phyloP scores from a whole-genome alignment of 2,113 vertebrate species.

The Sturnus vulgaris region DNA sequence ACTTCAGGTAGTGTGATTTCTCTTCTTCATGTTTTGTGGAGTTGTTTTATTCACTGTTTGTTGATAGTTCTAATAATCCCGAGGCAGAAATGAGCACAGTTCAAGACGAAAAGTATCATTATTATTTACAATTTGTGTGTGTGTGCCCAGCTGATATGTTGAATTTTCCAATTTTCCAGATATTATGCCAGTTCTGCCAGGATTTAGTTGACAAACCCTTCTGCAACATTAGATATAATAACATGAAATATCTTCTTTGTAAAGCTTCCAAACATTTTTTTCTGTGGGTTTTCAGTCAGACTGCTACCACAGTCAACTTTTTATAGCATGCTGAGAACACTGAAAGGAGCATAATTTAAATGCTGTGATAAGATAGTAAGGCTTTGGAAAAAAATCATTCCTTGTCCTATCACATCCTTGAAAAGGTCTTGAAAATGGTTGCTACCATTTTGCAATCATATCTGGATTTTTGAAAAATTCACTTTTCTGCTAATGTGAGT shows the following conservation, averaged over 20 bases:
- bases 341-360: not conserved
- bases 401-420: not conserved
- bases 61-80: not conserved
- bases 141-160: not conserved
- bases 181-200: not conserved
- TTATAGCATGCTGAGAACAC: not conserved
- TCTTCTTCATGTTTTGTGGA: not conserved
- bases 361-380: not conserved
- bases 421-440: not conserved
- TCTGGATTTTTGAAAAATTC: not conserved
- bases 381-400: not conserved
- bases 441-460: not conserved
- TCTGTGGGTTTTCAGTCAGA: not conserved
- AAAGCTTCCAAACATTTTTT: not conserved
- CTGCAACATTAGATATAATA: not conserved
- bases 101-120: not conserved
- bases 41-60: not conserved
- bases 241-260: not conserved
- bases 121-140: not conserved
- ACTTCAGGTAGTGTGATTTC: not conserved
- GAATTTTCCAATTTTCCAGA: not conserved
- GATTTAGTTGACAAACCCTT: not conserved
- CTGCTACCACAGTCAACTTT: fast-evolving
- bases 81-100: not conserved
- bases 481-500: not conserved